phyloP scores from a whole-genome alignment of 2,888 invertebrate genomes.

The Carpatolechia fugitivella region DNA sequence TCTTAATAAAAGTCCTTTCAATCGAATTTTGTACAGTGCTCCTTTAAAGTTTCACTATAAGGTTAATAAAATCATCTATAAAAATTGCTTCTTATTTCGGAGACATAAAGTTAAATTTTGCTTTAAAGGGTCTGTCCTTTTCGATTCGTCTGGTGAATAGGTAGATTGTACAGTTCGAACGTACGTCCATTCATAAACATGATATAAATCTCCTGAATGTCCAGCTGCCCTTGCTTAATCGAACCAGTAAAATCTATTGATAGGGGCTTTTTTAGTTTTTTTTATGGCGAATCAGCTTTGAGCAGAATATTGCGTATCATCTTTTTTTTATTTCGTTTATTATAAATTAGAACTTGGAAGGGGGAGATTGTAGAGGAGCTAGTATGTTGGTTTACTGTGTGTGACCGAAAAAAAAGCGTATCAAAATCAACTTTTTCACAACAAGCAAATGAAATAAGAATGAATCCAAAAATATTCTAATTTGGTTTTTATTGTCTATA shows the following conservation, averaged over 20 bases:
- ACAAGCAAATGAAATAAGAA: neutral
- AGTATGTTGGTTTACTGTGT: no score
- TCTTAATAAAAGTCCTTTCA: conserved; percentile 69
- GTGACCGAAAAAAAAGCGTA: neutral
- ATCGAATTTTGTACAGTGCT: conserved; percentile 58
- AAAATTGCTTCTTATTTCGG: neutral
- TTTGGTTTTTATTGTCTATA: conserved; percentile 10
- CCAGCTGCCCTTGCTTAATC: conserved; percentile 61
- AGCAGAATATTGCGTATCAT: conserved; percentile 21
- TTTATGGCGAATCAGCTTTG: conserved; percentile 32
- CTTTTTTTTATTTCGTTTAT: neutral
- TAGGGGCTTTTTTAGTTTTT: conserved; percentile 40
- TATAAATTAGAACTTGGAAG: neutral
- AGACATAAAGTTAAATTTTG: neutral
- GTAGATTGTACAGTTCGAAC: conserved; percentile 29
- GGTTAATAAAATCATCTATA: neutral
- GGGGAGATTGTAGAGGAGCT: neutral
- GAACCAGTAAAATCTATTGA: conserved; percentile 53
- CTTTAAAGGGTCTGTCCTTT: neutral
- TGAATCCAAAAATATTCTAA: conserved; percentile 1
- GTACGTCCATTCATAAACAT: conserved; percentile 38
- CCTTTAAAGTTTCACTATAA: conserved; percentile 24
- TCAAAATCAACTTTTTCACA: neutral
- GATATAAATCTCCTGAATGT: conserved; percentile 45
- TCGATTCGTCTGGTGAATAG: neutral